Evolutionary conservation across 2,113 vertebrate genomes (phyloP), one percentile per base, ranked within the genome.

Genomic region (Tetrao urogallus): DNA sequence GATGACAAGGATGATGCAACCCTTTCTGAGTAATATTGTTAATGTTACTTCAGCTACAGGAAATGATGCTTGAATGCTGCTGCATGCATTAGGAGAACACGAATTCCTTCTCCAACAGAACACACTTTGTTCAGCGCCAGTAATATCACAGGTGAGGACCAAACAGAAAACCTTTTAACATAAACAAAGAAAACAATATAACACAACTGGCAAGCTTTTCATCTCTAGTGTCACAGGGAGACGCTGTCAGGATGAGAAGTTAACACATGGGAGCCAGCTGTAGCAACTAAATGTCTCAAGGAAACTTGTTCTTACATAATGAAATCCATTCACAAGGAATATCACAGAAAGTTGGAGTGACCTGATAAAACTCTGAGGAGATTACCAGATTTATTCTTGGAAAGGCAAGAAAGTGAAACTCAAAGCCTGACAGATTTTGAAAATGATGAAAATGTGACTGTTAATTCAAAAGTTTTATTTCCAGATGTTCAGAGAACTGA

Each of bases 331-430:
- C 86, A 85, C 3, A 67, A 79, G 38, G 42, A 76, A 24, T 73
- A 87, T 92, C 70, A 64, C 47, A 89, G 73, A 79, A 90, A 83
- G 63, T 86, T 83, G 47, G 11, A 93, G 61, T 77, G 80, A 94
- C 60, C 75, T 69, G 60, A 84, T 90, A 91, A 89, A 96, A 92
- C 58, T 83, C 77, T 94, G 57, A 95, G 92, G 76, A 89, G 67
- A 71, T 94, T 89, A 79, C 42, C 45, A 92, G 84, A 90, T 92
- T 92, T 82, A 95, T 94, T 88, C 36, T 94, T 95, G 76, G 79
- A 96, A 90, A 93, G 61, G 67, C 56, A 95, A 93, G 73, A 96
- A 94, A 96, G 77, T 86, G 61, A 89, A 94, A 43, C 61, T 82
- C 54, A 61, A 93, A 93, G 75, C 19, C 52, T 10, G 5, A 65